phyloP scores from a whole-genome alignment of 2,888 invertebrate genomes.

The Harpalus rufipes region DNA sequence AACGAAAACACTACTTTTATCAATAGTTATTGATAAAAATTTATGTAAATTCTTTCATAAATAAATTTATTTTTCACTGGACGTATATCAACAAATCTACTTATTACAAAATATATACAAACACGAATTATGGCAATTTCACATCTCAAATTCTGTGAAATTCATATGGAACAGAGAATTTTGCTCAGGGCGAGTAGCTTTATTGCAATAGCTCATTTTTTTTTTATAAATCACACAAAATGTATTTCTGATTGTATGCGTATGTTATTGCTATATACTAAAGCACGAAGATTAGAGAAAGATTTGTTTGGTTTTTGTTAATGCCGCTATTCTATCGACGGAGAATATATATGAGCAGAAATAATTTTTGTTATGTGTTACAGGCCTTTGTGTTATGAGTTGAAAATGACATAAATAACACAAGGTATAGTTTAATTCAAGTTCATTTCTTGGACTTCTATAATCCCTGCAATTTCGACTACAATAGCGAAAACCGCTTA shows the following conservation, averaged over 20 bases:
- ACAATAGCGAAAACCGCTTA: too few species aligned
- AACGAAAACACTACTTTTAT: background rate
- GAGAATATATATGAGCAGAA: background rate
- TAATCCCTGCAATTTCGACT: too few species aligned
- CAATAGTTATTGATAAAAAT: constrained; percentile 12
- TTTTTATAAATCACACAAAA: constrained; percentile 42
- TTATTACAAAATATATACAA: constrained; percentile 37
- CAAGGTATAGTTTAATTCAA: too few species aligned
- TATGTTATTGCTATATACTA: constrained; percentile 52
- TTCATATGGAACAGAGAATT: constrained; percentile 61
- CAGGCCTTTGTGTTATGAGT: too few species aligned
- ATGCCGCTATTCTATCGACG: background rate
- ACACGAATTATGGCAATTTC: constrained; percentile 21
- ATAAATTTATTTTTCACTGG: constrained; percentile 28
- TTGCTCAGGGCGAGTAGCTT: constrained; percentile 5
- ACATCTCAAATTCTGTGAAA: constrained; percentile 24
- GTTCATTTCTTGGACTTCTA: too few species aligned
- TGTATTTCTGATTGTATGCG: constrained; percentile 41
- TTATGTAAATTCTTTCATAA: constrained; percentile 10
- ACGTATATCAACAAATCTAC: constrained; percentile 3
- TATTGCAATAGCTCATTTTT: constrained; percentile 19
- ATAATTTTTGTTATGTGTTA: too few species aligned
- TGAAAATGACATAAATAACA: too few species aligned
- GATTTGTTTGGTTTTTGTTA: background rate
- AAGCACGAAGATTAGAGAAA: constrained; percentile 45